Conservation (phyloP, 53 echinoderm and acorn worm species). For the Paelopatides confundens region DNA sequence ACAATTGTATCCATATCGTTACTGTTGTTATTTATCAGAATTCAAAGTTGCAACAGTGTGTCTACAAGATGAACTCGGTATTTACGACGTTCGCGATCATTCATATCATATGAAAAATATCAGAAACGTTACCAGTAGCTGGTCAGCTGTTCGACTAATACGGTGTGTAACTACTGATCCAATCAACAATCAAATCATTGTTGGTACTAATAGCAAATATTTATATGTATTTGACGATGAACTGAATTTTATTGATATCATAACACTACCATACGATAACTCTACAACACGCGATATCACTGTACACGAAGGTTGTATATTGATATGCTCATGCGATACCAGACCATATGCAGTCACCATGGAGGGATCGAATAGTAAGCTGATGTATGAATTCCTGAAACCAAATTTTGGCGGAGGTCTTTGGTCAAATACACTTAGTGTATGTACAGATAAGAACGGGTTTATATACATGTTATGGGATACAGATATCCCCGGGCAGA, state of each 20-base stretch:
- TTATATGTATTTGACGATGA: conserved; percentile 2
- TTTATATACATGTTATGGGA: too few relatives aligned
- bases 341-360: too few relatives aligned
- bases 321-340: too few relatives aligned
- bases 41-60: conserved; percentile 20
- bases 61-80: background rate
- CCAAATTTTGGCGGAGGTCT: too few relatives aligned
- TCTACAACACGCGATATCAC: background rate
- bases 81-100: background rate
- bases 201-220: background rate
- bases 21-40: background rate
- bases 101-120: background rate
- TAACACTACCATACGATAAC: background rate
- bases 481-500: too few relatives aligned
- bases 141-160: background rate
- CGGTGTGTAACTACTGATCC: background rate
- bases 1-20: background rate
- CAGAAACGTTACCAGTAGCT: background rate
- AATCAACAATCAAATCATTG: background rate
- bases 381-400: too few relatives aligned
- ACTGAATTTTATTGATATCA: background rate
- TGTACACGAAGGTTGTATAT: background rate
- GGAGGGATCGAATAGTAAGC: too few relatives aligned
- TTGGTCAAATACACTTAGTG: too few relatives aligned
- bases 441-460: too few relatives aligned